Base-by-base conservation (phyloP, 2,888 invertebrate genomes). In the Microplitis manilae region DNA sequence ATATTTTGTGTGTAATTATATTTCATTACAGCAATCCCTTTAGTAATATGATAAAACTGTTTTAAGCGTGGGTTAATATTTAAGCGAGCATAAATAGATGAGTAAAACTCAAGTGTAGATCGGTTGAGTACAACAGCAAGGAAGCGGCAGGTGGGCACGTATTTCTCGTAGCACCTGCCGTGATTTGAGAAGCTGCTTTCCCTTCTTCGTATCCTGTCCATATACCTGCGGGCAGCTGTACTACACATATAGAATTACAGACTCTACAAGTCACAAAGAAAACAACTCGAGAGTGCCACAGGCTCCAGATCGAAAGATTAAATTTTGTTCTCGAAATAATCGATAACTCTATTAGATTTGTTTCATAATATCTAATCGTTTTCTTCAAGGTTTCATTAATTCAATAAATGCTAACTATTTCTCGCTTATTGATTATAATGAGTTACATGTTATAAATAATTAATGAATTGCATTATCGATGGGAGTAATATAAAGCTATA, bases 101-200 rank as follows among this genome's bases (percentile, higher is more conserved):
- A 8, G 62, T 68, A 15, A 8, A 39, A 71, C 17, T 40, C 50
- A 62, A 65, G 30, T 17, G 68, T 60, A 15, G 20, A 15, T 20
- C 7, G 41, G 61, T 67, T 30, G 30, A 41, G 50, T 39, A 15
- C 50, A 68, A 20, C 64, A 65, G 40, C 65, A 61, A 50, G 59
- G 4, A 50, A 68, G 67, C 65, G 77, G 79, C 81, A 81, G 81
- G 78, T 81, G 80, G 75, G 62, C 30, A 78, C 30, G 30, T 71
- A 71, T 79, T 77, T 79, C 79, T 77, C 64, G 69, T 75, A 75
- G 67, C 81, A 81, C 81, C 81, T 81, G 80, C 78, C 79, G 64
- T 70, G 50, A 77, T 75, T 79, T 78, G 59, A 65, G 72, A 30
- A 15, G 60, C 61, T 73, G 41, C 65, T 75, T 59, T 65, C 65